Base-by-base conservation (phyloP, 2,888 invertebrate genomes). In the Drosophila mayaguana region DNA sequence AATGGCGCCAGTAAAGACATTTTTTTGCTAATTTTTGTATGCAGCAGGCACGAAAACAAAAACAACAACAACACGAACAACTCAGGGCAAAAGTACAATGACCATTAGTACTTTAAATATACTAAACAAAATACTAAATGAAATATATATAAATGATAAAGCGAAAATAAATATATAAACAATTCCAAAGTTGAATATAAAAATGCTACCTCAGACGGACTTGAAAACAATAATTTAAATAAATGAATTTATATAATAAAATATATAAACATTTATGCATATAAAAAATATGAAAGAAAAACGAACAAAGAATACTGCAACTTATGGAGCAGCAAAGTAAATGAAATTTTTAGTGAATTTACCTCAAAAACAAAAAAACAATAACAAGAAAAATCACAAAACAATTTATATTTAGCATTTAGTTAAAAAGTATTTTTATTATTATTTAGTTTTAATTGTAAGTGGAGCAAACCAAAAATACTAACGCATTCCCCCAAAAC, bases 81-180 rank as follows among this genome's bases (percentile, higher is more conserved):
- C 92, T 92, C 92, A 92, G 92, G 92, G 92, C 92, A 91, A 92
- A 92, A 92, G 92, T 92, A 92, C 92, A 92, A 92, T 90, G 91
- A 91, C 82, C 89, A 83, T 90, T 83, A 75, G 90, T 88, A 88
- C 89, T 88, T 88, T 80, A 78, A 77, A 81, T 81, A 72, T 60
- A 79, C 57, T 62, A 69, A 78, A 62, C 50, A 81, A 72, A 76
- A 65, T 46, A 66, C 66, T 55, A 86, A 78, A 69, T 61, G 72
- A 73, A 54, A 65, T 46, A 63, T 67, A 63, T 57, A 57, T 53
- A 53, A 62, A 62, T 59, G 43, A 61, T 60, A 59, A 42, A 16
- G 20, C 32, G 32, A 43, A 53, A 20, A 59, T 50, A 57, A 62
- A 64, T 48, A 48, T 60, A 61, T 67, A 64, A 63, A 63, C 20